A percentile compares a stretch with the other conserved stretches of the same genome.
Evolutionary conservation across 92 coral and sea anemone species (phyloP).

Genomic region (Bergia sp.): DNA sequence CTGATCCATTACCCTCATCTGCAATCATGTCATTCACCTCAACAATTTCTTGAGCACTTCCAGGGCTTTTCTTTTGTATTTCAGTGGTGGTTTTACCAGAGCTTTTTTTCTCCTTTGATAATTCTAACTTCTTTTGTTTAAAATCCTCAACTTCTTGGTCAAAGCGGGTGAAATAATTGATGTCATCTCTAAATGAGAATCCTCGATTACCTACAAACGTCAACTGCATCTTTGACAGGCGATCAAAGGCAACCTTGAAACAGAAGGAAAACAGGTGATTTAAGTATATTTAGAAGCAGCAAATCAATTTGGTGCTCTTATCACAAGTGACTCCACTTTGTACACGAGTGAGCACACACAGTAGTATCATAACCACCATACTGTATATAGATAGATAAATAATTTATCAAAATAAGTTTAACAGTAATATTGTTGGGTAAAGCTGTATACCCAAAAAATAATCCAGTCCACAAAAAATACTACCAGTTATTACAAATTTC

Average conservation of each 20-base stretch:
- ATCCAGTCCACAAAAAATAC: too few species aligned
- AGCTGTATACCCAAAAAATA: too few species aligned
- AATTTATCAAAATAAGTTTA: too few species aligned
- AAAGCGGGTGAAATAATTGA: neutral
- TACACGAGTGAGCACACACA: too few species aligned
- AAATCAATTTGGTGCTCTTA: neutral
- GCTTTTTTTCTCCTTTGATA: neutral
- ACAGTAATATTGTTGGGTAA: too few species aligned
- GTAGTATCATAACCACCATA: too few species aligned
- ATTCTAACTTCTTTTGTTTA: neutral
- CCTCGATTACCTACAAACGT: neutral
- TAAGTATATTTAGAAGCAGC: neutral
- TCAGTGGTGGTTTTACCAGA: neutral
- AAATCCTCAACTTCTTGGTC: slow-evolving; percentile 3
- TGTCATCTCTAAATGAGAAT: neutral
- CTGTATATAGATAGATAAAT: too few species aligned
- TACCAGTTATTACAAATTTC: too few species aligned
- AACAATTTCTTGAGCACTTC: neutral
- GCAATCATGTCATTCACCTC: neutral
- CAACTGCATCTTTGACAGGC: slow-evolving; percentile 9
- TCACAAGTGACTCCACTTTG: neutral
- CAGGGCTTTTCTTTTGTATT: neutral
- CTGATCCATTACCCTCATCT: neutral
- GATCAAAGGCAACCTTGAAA: neutral
- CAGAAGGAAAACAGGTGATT: neutral